Base-by-base conservation (phyloP, 1,140 invertebrate species). In the Brachionus manjavacas region DNA sequence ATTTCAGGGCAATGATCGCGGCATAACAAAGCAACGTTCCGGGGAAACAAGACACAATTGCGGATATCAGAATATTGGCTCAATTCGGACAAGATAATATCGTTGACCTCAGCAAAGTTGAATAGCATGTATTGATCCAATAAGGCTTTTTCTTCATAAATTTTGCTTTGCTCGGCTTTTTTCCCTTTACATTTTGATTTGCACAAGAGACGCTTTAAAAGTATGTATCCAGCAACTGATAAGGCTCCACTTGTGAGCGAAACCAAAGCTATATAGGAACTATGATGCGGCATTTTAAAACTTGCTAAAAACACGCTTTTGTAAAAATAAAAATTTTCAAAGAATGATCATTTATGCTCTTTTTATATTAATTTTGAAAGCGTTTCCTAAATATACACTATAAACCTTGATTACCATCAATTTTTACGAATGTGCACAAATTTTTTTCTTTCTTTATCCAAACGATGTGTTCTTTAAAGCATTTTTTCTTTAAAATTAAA, bases 81-180 rank as follows among this genome's bases (percentile, higher is more conserved):
- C 20, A 81, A 46, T 41, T 81, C 52, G 9, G 60, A 81, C 31
- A 64, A n/a, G 16, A 81, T 64, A 31, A 81, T 64, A 16, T 81
- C 49, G 8, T 81, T 64, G 7, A 35, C 28, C 11, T 81, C 79
- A 64, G 79, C 79, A 64, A 20, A 81, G 52, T 81, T 81, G n/a
- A 81, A 81, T 12, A 81, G 23, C 79, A 81, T 81, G 41, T 81
- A 81, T 81, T 81, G 79, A 81, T 81, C 79, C n/a, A 81, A 68
- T 16, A 81, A 25, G 9, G 52, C 79, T 43, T 81, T 60, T 46
- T 81, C 79, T 43, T 81, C 79, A n/a, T 81, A 81, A 81, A 81
- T 81, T 68, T 66, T 81, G 52, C 79, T 81, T 81, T 81, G 79
- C 14, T 66, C 20, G 20, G 7, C 41, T 46, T 64, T 81, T 64